A percentile compares a stretch with the other conserved stretches of the same genome.
Conservation (phyloP, 2,113 vertebrate species). For the Enhydra lutris region DNA sequence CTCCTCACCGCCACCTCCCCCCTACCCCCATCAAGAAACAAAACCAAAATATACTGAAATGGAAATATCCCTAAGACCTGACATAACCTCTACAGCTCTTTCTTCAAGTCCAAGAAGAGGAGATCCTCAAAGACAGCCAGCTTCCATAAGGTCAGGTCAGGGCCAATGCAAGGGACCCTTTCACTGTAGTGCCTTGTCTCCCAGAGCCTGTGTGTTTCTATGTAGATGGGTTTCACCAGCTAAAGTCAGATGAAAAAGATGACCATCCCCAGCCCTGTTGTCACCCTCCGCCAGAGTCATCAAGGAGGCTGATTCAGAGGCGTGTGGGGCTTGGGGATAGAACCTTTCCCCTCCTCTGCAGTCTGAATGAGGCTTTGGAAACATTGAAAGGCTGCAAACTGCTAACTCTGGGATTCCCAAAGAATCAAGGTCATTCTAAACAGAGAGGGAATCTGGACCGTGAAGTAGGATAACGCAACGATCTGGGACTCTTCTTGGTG, state of each 20-base stretch:
- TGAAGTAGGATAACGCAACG: neutral
- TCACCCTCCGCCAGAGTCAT: neutral
- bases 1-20: neutral
- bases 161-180: neutral
- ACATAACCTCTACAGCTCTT: neutral
- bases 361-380: neutral
- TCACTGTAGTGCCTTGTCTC: neutral
- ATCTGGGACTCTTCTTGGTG: neutral
- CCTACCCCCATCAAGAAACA: neutral
- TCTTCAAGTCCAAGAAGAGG: neutral
- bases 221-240: neutral
- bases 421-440: neutral
- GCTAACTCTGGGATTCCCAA: neutral
- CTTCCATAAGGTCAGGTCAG: accelerated
- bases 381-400: neutral
- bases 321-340: accelerated
- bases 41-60: neutral
- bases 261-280: neutral
- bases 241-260: neutral
- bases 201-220: neutral
- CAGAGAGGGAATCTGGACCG: neutral
- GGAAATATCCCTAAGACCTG: neutral
- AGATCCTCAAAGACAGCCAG: neutral
- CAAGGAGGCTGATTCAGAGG: neutral
- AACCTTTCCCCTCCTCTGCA: neutral